Conservation (phyloP, 2,888 invertebrate species). For the Hemaris fuciformis region DNA sequence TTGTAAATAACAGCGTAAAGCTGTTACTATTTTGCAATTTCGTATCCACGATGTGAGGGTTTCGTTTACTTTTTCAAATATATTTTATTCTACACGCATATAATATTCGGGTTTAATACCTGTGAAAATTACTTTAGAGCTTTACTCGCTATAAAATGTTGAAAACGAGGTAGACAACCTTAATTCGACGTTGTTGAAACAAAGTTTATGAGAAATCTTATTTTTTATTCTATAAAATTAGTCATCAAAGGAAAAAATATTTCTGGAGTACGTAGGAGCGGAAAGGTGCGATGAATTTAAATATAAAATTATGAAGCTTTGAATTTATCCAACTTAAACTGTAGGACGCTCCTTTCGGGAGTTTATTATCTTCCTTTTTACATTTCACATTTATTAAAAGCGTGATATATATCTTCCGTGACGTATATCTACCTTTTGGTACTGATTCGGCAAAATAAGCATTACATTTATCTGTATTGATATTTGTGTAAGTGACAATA, state of each 20-base stretch:
- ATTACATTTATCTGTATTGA: too few relatives aligned
- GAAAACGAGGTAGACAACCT: slow-evolving; percentile 34
- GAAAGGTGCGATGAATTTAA: slow-evolving; percentile 12
- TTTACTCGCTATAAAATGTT: slow-evolving; percentile 40
- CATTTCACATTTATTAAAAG: not conserved
- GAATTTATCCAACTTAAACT: not conserved
- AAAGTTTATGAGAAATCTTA: slow-evolving; percentile 30
- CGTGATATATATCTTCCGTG: not conserved
- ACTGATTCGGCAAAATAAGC: not conserved
- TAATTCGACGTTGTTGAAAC: slow-evolving; percentile 35
- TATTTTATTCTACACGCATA: not conserved
- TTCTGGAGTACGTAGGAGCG: slow-evolving; percentile 17
- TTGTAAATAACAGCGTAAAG: slow-evolving; percentile 25
- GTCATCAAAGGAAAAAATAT: slow-evolving; percentile 23
- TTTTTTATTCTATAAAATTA: slow-evolving; percentile 26
- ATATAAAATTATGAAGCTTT: slow-evolving; percentile 4
- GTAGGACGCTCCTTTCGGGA: not conserved
- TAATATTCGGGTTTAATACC: slow-evolving; percentile 35
- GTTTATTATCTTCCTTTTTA: not conserved
- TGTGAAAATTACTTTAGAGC: slow-evolving; percentile 42
- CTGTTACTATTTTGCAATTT: slow-evolving; percentile 39
- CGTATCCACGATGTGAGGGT: slow-evolving; percentile 41
- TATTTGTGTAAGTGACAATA: not conserved
- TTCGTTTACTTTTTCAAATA: slow-evolving; percentile 29
- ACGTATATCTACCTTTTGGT: not conserved